phyloP scores from a whole-genome alignment of 2,888 invertebrate genomes.

The Ditula angustiorana region DNA sequence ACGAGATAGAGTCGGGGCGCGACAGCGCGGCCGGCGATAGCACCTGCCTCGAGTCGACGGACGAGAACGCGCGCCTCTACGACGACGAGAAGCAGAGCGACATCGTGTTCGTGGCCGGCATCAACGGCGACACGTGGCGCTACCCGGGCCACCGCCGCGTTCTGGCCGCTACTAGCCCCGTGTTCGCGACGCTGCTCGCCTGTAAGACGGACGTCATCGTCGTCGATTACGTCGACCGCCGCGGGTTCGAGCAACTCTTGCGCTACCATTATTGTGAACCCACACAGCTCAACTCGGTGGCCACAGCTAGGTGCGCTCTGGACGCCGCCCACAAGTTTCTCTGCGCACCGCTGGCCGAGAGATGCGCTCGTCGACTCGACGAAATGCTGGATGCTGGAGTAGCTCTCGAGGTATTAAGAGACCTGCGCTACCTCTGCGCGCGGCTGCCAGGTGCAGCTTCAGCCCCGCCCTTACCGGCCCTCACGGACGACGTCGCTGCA shows the following conservation, averaged over 20 bases:
- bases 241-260: constrained; percentile 88
- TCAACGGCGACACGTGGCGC: constrained; percentile 87
- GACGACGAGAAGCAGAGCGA: constrained; percentile 86
- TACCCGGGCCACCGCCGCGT: constrained; percentile 88
- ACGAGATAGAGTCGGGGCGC: constrained; percentile 60
- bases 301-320: constrained; percentile 88
- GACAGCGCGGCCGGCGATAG: constrained; percentile 49
- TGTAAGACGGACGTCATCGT: constrained; percentile 76
- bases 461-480: constrained; percentile 78
- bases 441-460: constrained; percentile 77
- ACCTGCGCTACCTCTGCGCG: constrained; percentile 80
- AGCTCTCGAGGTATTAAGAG: constrained; percentile 87
- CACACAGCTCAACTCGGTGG: constrained; percentile 86
- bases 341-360: constrained; percentile 88
- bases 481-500: constrained; percentile 70
- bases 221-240: constrained; percentile 87
- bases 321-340: constrained; percentile 91
- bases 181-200: constrained; percentile 86
- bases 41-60: constrained; percentile 54
- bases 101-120: constrained; percentile 87
- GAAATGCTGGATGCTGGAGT: constrained; percentile 87
- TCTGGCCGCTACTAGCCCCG: constrained; percentile 87
- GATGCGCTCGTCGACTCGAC: constrained; percentile 88
- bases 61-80: constrained; percentile 70
- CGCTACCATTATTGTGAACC: constrained; percentile 88